Evolutionary conservation across 2,888 invertebrate species (phyloP).

Genomic region (Nemoura dubitans): DNA sequence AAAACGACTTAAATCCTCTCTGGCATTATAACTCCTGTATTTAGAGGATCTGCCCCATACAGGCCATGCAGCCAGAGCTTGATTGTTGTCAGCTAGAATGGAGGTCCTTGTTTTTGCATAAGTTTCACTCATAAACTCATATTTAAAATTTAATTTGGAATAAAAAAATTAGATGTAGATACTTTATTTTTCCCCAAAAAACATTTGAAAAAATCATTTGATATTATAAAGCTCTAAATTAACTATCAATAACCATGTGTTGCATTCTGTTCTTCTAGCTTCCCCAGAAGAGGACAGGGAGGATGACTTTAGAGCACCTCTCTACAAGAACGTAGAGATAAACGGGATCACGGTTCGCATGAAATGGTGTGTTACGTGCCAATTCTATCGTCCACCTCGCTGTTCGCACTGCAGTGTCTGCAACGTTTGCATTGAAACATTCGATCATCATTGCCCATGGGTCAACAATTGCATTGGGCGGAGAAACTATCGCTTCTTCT

Average conservation of each 20-base stretch:
- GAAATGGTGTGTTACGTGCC: constrained; percentile 99
- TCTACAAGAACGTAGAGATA: constrained; percentile 97
- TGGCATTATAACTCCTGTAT: no score
- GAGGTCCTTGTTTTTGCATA: no score
- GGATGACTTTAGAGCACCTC: constrained; percentile 95
- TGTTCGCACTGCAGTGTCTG: constrained; percentile 99
- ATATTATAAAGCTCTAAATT: no score
- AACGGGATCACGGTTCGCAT: constrained; percentile 98
- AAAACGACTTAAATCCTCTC: no score
- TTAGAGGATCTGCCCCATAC: no score
- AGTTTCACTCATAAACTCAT: no score
- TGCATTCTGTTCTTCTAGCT: constrained; percentile 67
- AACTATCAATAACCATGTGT: constrained; percentile 13
- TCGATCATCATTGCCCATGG: constrained; percentile 99
- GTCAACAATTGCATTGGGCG: constrained; percentile 97
- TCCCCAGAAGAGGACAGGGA: constrained; percentile 96
- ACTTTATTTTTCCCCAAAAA: no score
- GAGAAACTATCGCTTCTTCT: constrained; percentile 98
- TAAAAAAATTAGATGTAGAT: no score
- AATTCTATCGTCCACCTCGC: constrained; percentile 98
- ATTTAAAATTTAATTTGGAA: no score
- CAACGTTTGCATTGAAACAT: constrained; percentile 99
- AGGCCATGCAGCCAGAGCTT: no score
- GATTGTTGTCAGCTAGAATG: no score
- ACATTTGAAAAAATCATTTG: no score